Base-by-base conservation (phyloP, 1,140 invertebrate genomes). In the Musca vetustissima region DNA sequence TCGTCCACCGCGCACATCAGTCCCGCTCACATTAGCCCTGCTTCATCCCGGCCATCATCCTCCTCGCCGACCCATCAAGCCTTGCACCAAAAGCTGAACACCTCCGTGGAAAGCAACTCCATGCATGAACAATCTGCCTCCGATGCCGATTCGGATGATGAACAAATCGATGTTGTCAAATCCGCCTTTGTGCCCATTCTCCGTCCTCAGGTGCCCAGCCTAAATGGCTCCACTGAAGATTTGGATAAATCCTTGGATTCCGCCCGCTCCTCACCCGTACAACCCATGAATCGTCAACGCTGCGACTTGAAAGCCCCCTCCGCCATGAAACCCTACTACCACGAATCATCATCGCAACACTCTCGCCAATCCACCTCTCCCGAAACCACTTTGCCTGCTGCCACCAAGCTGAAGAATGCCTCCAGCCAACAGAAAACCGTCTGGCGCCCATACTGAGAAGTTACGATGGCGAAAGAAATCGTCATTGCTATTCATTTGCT, bases 91-190 rank as follows among this genome's bases (percentile, higher is more conserved):
- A 84, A 85, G 66, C 83, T 85, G 82, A 72, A 77, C 15, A 85
- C 84, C 59, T 86, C 85, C 9, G 79, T 79, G 2, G 86, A 87
- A 77, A 85, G 86, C 1, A 87, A 88, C 74, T 89, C 88, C 7
- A 86, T 87, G 2, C 85, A 88, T 66, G 88, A 89, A 57, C 86
- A 87, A 49, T 83, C 84, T 47, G 88, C 88, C n/a, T 88, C 87
- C 71, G 87, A 88, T 53, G 87, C 85, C 66, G 87, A 88, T 52
- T 87, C 86, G 8, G 87, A 89, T 28, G 88, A 89, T 67, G 88
- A 90, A 74, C 86, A 87, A 53, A 89, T 90, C 70, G 91, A 92
- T 70, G 91, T 92, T 49, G 88, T 91, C 0, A 90, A 90, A 76
- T 92, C 90, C 19, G 91, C 91, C 32, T 92, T 91, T 79, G 87